phyloP scores from a whole-genome alignment of 2,113 vertebrate species.

The Grantiella picta region DNA sequence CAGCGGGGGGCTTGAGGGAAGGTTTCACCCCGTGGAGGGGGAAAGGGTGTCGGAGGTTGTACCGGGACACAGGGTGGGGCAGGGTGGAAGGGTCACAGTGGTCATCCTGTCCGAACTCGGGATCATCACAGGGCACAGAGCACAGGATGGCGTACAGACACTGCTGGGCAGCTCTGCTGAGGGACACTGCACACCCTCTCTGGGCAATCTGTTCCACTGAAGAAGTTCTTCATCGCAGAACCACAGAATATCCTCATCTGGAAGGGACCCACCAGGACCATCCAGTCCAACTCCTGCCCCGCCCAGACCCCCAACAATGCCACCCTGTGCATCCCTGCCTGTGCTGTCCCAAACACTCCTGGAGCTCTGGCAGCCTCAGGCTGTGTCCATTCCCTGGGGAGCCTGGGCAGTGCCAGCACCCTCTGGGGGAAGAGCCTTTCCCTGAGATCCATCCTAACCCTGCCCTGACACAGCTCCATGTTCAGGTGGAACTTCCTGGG shows the following conservation, averaged over 20 bases:
- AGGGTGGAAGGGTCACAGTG: neutral
- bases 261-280: neutral
- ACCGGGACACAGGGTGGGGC: neutral
- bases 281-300: neutral
- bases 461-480: neutral
- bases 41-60: too few relatives aligned
- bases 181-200: neutral
- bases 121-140: neutral
- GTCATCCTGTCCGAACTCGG: neutral
- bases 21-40: neutral
- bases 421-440: neutral
- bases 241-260: neutral
- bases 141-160: accelerated
- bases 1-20: neutral
- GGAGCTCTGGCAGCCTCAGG: neutral
- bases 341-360: accelerated
- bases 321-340: neutral
- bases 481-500: neutral
- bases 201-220: accelerated
- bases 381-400: neutral
- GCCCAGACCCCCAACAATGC: accelerated
- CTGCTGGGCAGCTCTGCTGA: neutral
- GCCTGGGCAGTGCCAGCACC: neutral
- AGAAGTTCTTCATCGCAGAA: too few relatives aligned
- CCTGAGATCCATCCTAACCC: accelerated